A percentile compares a stretch with the other conserved stretches of the same genome.
Conservation (phyloP, 1,140 invertebrate species). For the Bombus polaris region DNA sequence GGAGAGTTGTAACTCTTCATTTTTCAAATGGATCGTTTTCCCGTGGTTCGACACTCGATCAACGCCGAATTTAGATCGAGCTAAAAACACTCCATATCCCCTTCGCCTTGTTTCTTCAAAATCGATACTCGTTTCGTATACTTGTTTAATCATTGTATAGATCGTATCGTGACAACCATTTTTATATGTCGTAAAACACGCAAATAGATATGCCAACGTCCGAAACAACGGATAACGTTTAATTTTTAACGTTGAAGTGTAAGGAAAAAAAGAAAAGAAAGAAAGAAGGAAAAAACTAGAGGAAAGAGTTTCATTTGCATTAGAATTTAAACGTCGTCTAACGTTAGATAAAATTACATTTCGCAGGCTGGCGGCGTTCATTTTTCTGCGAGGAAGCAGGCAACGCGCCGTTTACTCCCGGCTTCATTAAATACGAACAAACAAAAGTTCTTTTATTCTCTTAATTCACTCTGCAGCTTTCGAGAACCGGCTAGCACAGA, state of each 20-base stretch:
- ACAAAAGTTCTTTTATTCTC: not conserved
- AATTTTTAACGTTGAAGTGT: not conserved
- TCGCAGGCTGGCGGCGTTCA: not conserved
- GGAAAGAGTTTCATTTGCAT: not conserved
- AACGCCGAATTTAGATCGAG: not conserved
- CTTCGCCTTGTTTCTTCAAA: not conserved
- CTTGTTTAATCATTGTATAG: not conserved
- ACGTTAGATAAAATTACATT: not conserved
- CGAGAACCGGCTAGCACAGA: not conserved
- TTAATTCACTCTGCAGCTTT: constrained; percentile 4
- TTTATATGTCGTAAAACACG: not conserved
- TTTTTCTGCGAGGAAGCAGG: not conserved
- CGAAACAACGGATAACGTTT: not conserved
- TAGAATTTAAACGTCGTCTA: not conserved
- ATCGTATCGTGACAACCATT: not conserved
- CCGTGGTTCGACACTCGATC: not conserved
- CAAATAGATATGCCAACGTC: not conserved
- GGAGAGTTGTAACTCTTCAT: constrained; percentile 24
- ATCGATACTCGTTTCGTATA: not conserved
- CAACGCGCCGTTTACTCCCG: not conserved
- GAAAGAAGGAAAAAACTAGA: no score
- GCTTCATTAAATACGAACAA: not conserved
- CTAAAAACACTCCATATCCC: not conserved
- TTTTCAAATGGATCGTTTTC: constrained; percentile 37
- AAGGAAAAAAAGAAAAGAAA: not conserved